These are phyloP conservation scores for roundworm (Caenorhabditis elegans) DNA, from an alignment of 1,140 invertebrate genomes.

Conservation along the genomic window WBcel235 BX284603.4:10569001-10569500, in stretches of 20 bases:
- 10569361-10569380: too few species aligned
- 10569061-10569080: constrained; percentile 68
- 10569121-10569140: constrained; percentile 67
- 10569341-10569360: constrained; percentile 53
- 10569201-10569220: constrained; percentile 73
- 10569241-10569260: constrained; percentile 70
- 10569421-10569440: too few species aligned
- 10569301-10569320: constrained; percentile 71
- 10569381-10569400: too few species aligned
- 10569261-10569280: constrained; percentile 71
- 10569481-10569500: too few species aligned
- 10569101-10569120: constrained; percentile 71
- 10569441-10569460: too few species aligned
- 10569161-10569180: constrained; percentile 71
- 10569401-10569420: too few species aligned
- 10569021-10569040: constrained; percentile 73
- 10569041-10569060: constrained; percentile 72
- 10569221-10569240: constrained; percentile 70
- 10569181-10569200: constrained; percentile 72
- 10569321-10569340: constrained; percentile 70
- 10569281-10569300: constrained; percentile 72
- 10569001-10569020: constrained; percentile 72
- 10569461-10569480: too few species aligned
- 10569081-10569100: constrained; percentile 68
- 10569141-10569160: constrained; percentile 70